phyloP scores from a whole-genome alignment of 2,797 vertebrate species.

The Poecilia picta region DNA sequence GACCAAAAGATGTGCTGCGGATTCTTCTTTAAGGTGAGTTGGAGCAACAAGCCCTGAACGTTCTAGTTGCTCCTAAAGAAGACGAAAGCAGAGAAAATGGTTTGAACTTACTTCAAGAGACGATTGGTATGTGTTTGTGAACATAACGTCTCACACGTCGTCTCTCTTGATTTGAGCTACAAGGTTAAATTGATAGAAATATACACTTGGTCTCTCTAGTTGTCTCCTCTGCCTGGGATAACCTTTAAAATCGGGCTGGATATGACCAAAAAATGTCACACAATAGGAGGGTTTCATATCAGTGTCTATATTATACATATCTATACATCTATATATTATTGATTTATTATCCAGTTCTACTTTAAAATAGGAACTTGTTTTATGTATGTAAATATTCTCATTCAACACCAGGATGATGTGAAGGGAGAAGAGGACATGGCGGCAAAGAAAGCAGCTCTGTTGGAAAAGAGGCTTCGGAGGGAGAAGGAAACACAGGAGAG shows the following conservation, averaged over 20 bases:
- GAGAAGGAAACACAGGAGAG: slow-evolving; percentile 91
- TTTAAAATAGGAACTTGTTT: too few relatives aligned
- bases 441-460: slow-evolving; percentile 90
- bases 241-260: not conserved
- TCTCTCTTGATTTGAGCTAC: not conserved
- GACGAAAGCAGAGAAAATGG: not conserved
- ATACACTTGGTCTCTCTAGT: not conserved
- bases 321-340: too few relatives aligned
- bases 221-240: not conserved
- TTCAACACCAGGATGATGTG: slow-evolving; percentile 87
- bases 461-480: slow-evolving; percentile 93
- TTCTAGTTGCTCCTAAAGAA: not conserved
- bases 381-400: slow-evolving; percentile 5
- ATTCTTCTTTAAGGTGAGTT: slow-evolving; percentile 96
- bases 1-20: slow-evolving; percentile 98
- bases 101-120: too few relatives aligned
- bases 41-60: not conserved
- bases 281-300: too few relatives aligned
- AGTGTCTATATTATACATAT: too few relatives aligned
- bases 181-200: not conserved
- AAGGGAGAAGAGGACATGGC: slow-evolving; percentile 96
- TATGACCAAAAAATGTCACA: too few relatives aligned
- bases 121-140: not conserved
- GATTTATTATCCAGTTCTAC: too few relatives aligned
- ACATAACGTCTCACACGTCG: not conserved